These are phyloP conservation scores for Gila orcuttii DNA, from an alignment of 2,113 vertebrate genomes.

Conservation along the genomic window DNA sequence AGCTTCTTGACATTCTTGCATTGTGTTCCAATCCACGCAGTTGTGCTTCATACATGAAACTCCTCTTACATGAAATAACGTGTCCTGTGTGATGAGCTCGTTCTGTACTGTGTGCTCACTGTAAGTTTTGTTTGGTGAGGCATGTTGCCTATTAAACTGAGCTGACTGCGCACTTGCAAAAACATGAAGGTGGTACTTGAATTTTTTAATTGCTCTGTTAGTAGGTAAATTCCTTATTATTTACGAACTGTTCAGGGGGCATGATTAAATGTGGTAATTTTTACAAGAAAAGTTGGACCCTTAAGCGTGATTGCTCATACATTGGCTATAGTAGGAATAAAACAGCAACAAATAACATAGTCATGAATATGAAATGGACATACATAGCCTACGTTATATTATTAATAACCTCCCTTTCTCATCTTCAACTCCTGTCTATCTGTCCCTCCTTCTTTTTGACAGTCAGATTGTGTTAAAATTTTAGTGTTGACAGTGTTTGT, in stretches of 20 bases:
- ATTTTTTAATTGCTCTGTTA: background rate
- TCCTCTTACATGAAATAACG: too few relatives aligned
- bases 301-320: background rate
- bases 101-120: background rate
- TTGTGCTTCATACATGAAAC: too few relatives aligned
- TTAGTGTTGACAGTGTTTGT: constrained; percentile 1
- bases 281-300: background rate
- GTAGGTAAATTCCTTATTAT: background rate
- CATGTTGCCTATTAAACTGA: background rate
- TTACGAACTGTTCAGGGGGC: background rate
- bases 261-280: background rate
- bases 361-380: background rate
- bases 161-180: background rate
- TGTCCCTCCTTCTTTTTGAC: background rate
- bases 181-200: background rate
- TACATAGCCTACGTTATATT: background rate
- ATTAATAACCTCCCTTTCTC: background rate
- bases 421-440: background rate
- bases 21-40: too few relatives aligned
- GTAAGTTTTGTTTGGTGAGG: background rate
- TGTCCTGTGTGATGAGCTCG: background rate
- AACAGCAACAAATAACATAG: background rate
- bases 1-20: too few relatives aligned
- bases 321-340: background rate
- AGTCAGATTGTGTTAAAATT: constrained; percentile 10